Base-by-base conservation (phyloP, 2,888 invertebrate genomes). In the Mimas tiliae region DNA sequence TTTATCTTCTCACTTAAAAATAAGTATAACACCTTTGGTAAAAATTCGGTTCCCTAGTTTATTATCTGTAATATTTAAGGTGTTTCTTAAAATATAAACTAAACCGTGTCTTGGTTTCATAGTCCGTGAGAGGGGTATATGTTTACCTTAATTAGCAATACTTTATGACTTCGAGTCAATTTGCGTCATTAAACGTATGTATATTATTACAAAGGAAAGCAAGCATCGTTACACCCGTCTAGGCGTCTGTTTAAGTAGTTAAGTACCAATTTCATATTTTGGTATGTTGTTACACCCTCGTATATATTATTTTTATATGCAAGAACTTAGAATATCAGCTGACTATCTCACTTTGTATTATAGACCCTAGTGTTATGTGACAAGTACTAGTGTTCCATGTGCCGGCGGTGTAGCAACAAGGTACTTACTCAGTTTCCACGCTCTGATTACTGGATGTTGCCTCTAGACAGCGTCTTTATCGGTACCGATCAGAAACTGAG, bases 391-490 rank as follows among this genome's bases (percentile, higher is more conserved):
- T 82, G 79, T 87, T 77, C 79, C 76, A 74, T 79, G 79, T 71
- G 68, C 73, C 73, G 73, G 72, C 71, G 76, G 75, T 82, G 80
- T 80, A 81, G 85, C 82, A 86, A 84, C 89, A 85, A 85, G 83
- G 87, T 87, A 88, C 86, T 84, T 78, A 82, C 83, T 89, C 91
- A 91, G 92, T 90, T 93, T 91, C 91, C 92, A 93, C 93, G 93
- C 92, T 93, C 93, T 93, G 91, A 92, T 93, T 91, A 91, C 82
- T 93, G 93, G 93, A 91, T 93, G 91, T 93, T 93, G 93, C 90
- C 93, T 92, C 91, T 89, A 91, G 91, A 90, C 90, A 87, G 84
- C 87, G 87, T 90, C 91, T 91, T 88, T 93, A 92, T 92, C 91
- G 89, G 84, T 83, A 85, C 83, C 83, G 87, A 93, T 93, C 92